Evolutionary conservation across 37 sponge, comb jelly and placozoan genomes (phyloP).

Genomic region (Cliona cf. orientalis): DNA sequence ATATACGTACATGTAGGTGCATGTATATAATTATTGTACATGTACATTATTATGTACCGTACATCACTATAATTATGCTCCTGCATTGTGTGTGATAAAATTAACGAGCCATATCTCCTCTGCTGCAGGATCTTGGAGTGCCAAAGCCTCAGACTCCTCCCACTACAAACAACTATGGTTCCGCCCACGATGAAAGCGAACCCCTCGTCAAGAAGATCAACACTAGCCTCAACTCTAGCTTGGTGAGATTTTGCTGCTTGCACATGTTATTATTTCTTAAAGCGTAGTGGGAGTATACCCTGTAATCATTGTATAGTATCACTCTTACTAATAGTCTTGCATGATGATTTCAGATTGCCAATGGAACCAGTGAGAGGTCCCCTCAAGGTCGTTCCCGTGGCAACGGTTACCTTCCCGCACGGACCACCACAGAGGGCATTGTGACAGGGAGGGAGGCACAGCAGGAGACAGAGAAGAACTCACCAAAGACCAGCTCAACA

Average conservation of each 20-base stretch:
- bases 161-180: not conserved
- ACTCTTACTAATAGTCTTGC: not conserved
- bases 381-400: no score
- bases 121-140: not conserved
- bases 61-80: no score
- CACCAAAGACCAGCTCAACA: slow-evolving; percentile 27
- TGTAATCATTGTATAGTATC: no score
- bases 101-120: no score
- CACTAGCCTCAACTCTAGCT: not conserved
- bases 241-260: not conserved
- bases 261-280: slow-evolving; percentile 3
- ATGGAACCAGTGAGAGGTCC: not conserved
- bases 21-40: no score
- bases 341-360: not conserved
- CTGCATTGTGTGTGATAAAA: no score
- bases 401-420: no score
- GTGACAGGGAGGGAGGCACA: not conserved
- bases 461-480: no score
- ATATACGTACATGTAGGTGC: no score
- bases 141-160: not conserved
- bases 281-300: no score
- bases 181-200: not conserved
- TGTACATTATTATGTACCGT: no score
- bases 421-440: not conserved
- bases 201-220: not conserved